Evolutionary conservation across 2,888 invertebrate genomes (phyloP), one percentile per base, ranked within the genome.

Genomic region (Zygaena filipendulae): DNA sequence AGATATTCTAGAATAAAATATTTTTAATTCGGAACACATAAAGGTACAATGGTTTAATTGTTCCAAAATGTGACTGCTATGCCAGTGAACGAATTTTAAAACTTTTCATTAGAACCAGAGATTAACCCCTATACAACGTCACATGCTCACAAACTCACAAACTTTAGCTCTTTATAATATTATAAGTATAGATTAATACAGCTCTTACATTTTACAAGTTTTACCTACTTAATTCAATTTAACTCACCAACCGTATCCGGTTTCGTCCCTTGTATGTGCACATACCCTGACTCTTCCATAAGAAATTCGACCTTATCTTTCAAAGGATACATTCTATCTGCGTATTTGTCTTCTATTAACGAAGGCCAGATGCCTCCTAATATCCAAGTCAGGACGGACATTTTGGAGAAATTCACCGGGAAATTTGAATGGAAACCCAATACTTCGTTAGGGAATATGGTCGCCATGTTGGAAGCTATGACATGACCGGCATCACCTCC

Each of bases 251-350:
- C 70, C 1, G 92, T 91, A 56, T 93, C 92, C 7, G 93, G 93
- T 53, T 91, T 93, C 0, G 91, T 90, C 0, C 85, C 81, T 53
- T 93, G 93, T 11, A 92, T 42, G 59, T 92, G 91, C 39, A 88
- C 42, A 42, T 87, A 87, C 1, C 87, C 87, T 16, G 50, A 55
- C 52, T 87, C 86, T 25, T 72, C 62, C 25, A 83, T 30, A 31
- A 47, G 55, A 36, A 51, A 60, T 5, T 50, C 45, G 0, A 72
- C 4, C 30, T 54, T 62, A 2, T 64, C 57, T 2, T 40, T 45
- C 4, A 84, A 27, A 0, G 86, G 85, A 42, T 83, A 85, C 52
- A 83, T 60, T 45, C 52, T 74, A 7, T 81, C 62, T 7, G 59
- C 53, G 29, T 80, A 48, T 11, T 82, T 70, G 3, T 67, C 58